Percentiles rank a stretch among this genome's conserved stretches.
These are phyloP conservation scores for Zaprionus ghesquierei DNA, from an alignment of 1,140 invertebrate species.

Conservation along the genomic window DNA sequence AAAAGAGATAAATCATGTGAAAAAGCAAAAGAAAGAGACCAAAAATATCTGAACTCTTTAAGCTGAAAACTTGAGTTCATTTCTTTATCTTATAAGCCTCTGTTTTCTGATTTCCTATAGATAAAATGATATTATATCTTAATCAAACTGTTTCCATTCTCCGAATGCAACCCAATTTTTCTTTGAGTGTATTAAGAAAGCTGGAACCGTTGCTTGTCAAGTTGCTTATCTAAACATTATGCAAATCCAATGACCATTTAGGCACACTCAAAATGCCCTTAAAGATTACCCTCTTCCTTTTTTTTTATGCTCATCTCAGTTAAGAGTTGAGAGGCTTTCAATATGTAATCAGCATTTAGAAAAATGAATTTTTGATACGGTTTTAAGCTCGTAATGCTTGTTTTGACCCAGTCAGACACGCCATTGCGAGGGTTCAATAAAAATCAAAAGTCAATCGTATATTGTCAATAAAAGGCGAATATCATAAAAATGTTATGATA, in stretches of 20 bases:
- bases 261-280: constrained; percentile 11
- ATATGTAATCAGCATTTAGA: constrained; percentile 59
- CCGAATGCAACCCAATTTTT: no score
- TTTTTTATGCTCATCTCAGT: constrained; percentile 51
- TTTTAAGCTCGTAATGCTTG: constrained; percentile 31
- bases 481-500: constrained; percentile 25
- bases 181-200: no score
- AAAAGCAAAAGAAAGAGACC: background rate
- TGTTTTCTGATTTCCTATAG: no score
- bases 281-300: constrained; percentile 43
- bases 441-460: constrained; percentile 64
- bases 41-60: background rate
- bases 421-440: constrained; percentile 49
- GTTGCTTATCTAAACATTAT: constrained; percentile 29
- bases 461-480: constrained; percentile 37
- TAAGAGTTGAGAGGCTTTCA: constrained; percentile 54
- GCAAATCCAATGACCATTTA: constrained; percentile 34
- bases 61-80: no score
- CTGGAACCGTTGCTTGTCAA: background rate
- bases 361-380: constrained; percentile 50
- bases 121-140: no score
- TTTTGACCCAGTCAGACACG: constrained; percentile 38
- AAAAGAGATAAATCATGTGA: background rate
- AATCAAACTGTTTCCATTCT: no score
- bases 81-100: no score